These are phyloP conservation scores for Drosophila orena DNA, from an alignment of 1,140 invertebrate species.

Conservation along the genomic window DNA sequence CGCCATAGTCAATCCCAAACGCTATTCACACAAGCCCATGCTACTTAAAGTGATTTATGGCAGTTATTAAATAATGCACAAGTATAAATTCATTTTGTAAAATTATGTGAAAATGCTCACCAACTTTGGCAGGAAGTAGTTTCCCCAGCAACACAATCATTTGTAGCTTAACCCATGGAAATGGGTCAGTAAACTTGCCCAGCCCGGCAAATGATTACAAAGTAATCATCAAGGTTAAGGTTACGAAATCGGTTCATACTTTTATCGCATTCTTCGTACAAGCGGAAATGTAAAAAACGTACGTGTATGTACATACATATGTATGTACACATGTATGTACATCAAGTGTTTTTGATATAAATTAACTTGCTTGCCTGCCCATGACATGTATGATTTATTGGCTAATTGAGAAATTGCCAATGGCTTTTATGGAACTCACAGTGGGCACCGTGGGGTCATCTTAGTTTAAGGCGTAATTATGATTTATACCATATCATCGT, in stretches of 20 bases:
- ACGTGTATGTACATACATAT: background rate
- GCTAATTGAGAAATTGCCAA: background rate
- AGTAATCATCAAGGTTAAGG: background rate
- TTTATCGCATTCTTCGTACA: background rate
- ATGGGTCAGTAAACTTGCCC: background rate
- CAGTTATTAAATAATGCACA: background rate
- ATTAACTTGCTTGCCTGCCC: background rate
- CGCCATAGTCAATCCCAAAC: slow-evolving; percentile 16
- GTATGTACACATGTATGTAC: background rate
- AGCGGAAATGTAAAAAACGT: background rate
- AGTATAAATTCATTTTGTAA: background rate
- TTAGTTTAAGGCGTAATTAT: no score
- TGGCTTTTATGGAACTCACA: no score
- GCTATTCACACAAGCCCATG: background rate
- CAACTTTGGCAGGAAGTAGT: no score
- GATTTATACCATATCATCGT: no score
- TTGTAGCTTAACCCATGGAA: background rate
- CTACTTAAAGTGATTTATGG: slow-evolving; percentile 23
- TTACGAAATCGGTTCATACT: background rate
- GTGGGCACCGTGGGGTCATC: no score
- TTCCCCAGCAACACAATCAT: background rate
- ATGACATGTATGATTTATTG: background rate
- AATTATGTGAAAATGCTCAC: no score
- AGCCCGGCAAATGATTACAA: no score
- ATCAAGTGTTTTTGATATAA: background rate